phyloP scores from a whole-genome alignment of 2,888 invertebrate genomes.

The Polyommatus icarus region DNA sequence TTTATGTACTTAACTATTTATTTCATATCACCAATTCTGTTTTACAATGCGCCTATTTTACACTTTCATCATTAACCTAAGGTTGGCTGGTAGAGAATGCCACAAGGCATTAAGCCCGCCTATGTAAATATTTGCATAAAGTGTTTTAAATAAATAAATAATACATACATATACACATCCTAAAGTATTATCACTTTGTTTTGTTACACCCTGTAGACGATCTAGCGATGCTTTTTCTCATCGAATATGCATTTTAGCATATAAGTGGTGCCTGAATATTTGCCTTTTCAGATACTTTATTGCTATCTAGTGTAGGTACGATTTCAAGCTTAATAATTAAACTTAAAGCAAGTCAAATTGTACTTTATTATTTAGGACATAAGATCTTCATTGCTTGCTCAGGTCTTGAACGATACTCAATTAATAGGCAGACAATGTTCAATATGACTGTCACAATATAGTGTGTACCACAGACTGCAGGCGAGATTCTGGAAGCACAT shows the following conservation, averaged over 20 bases:
- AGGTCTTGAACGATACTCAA: background rate
- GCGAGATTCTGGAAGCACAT: slow-evolving; percentile 28
- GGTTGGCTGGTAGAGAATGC: too few species aligned
- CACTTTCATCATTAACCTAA: too few species aligned
- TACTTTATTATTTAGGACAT: background rate
- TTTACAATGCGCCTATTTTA: too few species aligned
- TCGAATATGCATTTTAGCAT: background rate
- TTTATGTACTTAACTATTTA: too few species aligned
- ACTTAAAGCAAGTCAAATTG: background rate
- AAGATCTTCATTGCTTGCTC: background rate
- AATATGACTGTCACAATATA: slow-evolving; percentile 17
- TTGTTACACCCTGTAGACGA: too few species aligned
- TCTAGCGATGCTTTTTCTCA: too few species aligned
- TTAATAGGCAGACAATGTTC: slow-evolving; percentile 22
- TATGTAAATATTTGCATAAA: too few species aligned
- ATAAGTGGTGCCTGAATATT: background rate
- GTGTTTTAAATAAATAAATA: too few species aligned
- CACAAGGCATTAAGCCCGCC: too few species aligned
- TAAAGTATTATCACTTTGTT: too few species aligned
- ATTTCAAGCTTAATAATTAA: background rate
- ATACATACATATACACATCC: too few species aligned
- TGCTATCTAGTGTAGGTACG: background rate
- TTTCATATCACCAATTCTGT: too few species aligned
- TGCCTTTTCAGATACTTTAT: background rate
- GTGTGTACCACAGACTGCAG: slow-evolving; percentile 1